Conservation (phyloP, 2,113 vertebrate genomes). For the Rhagologus leucostigma region DNA sequence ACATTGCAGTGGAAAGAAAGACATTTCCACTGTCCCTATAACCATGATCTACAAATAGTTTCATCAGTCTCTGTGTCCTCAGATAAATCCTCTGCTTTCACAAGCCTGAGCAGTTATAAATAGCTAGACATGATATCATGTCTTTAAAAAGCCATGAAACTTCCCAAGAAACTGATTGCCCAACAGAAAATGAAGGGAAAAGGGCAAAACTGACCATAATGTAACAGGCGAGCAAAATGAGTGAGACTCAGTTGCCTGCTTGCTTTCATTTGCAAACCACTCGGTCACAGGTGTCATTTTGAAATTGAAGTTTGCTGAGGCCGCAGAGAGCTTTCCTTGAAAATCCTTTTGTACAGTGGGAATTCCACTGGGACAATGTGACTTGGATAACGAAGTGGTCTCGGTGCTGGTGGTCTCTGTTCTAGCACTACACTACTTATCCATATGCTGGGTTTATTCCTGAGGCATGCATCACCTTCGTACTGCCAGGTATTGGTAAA, state of each 20-base stretch:
- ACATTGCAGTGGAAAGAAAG: neutral
- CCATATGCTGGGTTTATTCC: neutral
- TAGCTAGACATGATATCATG: neutral
- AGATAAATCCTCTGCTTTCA: constrained; percentile 13
- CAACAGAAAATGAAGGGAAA: neutral
- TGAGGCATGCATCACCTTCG: neutral
- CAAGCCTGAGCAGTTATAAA: neutral
- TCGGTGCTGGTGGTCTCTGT: neutral
- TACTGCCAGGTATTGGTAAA: neutral
- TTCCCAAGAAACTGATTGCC: neutral
- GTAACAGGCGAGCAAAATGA: neutral
- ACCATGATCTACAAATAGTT: neutral
- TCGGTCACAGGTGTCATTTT: neutral
- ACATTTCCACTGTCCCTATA: neutral
- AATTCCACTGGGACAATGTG: neutral
- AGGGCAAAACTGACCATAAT: neutral
- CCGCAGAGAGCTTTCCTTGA: neutral
- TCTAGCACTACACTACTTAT: neutral
- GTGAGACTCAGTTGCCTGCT: neutral
- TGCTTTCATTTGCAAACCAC: neutral
- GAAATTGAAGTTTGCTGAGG: neutral
- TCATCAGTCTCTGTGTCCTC: neutral
- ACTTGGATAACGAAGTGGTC: neutral
- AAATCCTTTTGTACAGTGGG: neutral
- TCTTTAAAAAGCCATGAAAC: neutral